These are phyloP conservation scores for Crepidodera aurea DNA, from an alignment of 2,888 invertebrate genomes.

Conservation along the genomic window DNA sequence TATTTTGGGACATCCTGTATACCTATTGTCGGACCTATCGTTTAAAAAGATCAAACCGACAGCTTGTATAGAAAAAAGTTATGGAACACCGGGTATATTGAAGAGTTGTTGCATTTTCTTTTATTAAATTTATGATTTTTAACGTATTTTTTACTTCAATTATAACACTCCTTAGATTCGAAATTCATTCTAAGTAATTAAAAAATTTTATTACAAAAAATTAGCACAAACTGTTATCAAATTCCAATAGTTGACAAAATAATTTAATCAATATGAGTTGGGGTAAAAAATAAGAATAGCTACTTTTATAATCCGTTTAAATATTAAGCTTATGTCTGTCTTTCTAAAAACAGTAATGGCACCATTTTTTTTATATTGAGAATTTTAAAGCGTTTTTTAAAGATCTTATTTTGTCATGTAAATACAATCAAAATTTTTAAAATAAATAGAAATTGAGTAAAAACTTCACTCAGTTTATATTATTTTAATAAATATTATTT, in stretches of 20 bases:
- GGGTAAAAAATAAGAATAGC: neutral
- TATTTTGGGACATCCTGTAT: too few relatives aligned
- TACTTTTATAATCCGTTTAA: neutral
- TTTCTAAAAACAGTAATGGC: constrained; percentile 8
- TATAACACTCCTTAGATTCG: too few relatives aligned
- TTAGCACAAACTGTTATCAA: too few relatives aligned
- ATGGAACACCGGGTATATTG: neutral
- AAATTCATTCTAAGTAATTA: too few relatives aligned
- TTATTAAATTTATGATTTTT: too few relatives aligned
- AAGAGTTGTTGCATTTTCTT: too few relatives aligned
- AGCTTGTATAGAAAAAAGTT: too few relatives aligned
- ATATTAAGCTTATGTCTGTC: constrained; percentile 1
- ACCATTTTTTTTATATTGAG: neutral
- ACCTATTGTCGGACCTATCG: too few relatives aligned
- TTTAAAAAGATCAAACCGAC: too few relatives aligned
- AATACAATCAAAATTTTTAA: neutral
- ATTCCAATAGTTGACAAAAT: neutral
- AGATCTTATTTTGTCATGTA: neutral
- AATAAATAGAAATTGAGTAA: neutral
- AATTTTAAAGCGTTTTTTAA: neutral
- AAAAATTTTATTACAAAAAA: too few relatives aligned
- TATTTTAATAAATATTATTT: neutral
- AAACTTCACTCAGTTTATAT: neutral
- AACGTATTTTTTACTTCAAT: too few relatives aligned
- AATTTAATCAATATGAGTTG: neutral